phyloP scores from a whole-genome alignment of 2,113 vertebrate species.

The Hassar affinis region DNA sequence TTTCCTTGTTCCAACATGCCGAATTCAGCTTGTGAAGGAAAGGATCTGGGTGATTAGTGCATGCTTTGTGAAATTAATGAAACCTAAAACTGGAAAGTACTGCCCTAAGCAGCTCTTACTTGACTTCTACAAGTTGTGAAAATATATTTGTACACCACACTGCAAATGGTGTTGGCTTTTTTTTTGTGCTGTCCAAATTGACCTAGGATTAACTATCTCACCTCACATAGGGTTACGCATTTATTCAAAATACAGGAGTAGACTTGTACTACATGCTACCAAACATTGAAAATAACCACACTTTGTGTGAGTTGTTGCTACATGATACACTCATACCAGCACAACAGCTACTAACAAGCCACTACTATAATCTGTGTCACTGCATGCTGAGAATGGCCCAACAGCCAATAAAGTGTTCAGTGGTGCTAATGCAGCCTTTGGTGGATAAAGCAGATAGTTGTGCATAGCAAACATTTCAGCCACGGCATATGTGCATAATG shows the following conservation, averaged over 20 bases:
- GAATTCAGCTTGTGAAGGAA: not conserved
- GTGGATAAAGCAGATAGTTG: not conserved
- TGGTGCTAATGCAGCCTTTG: not conserved
- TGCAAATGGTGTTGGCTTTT: not conserved
- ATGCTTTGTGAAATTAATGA: not conserved
- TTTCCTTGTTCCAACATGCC: conserved; percentile 24
- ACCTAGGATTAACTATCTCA: not conserved
- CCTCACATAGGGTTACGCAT: not conserved
- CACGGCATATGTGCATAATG: not conserved
- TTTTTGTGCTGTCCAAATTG: not conserved
- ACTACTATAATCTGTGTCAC: not conserved
- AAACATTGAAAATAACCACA: conserved; percentile 1
- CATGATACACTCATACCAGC: not conserved
- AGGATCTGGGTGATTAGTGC: not conserved
- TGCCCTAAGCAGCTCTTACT: not conserved
- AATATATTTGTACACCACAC: no score
- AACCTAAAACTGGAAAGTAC: not conserved
- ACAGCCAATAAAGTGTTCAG: not conserved
- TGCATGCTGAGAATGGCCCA: not conserved
- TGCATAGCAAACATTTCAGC: not conserved
- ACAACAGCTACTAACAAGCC: not conserved
- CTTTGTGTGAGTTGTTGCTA: not conserved
- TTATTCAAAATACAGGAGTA: not conserved
- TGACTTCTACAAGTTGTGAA: not conserved
- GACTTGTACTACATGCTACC: not conserved